These are phyloP conservation scores for Tiaroga cobitis DNA, from an alignment of 2,797 vertebrate species.

Conservation along the genomic window DNA sequence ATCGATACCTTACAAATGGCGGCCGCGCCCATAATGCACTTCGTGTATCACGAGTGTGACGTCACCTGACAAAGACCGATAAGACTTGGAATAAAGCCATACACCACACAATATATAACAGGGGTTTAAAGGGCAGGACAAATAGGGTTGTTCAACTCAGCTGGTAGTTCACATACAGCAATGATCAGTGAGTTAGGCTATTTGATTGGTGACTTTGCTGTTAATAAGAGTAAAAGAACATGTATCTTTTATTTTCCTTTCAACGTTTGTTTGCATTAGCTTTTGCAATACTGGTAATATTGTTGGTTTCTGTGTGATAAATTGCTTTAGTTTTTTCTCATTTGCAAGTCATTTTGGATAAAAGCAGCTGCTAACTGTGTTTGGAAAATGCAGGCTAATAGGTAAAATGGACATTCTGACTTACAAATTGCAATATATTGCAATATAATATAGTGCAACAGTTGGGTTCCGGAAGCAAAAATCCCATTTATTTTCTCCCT, in stretches of 20 bases:
- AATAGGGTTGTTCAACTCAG: conserved; percentile 54
- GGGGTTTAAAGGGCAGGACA: conserved; percentile 48
- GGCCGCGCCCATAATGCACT: too few relatives aligned
- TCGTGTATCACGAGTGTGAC: too few relatives aligned
- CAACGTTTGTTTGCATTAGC: background rate
- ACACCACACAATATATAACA: background rate
- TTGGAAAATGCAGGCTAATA: background rate
- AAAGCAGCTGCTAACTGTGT: background rate
- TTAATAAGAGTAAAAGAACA: background rate
- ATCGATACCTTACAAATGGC: too few relatives aligned
- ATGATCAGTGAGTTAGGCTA: background rate
- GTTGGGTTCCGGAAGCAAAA: background rate
- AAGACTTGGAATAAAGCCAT: background rate
- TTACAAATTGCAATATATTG: background rate
- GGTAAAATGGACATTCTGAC: background rate
- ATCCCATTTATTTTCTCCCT: background rate
- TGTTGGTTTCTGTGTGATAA: background rate
- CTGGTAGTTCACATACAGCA: background rate
- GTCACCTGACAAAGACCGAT: too few relatives aligned
- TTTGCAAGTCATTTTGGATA: background rate
- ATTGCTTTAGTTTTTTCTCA: background rate
- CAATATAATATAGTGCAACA: background rate
- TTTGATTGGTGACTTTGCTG: background rate
- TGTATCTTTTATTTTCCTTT: background rate
- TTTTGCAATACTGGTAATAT: background rate